phyloP scores from a whole-genome alignment of 2,797 vertebrate species.

The Spinibarbus caldwelli region DNA sequence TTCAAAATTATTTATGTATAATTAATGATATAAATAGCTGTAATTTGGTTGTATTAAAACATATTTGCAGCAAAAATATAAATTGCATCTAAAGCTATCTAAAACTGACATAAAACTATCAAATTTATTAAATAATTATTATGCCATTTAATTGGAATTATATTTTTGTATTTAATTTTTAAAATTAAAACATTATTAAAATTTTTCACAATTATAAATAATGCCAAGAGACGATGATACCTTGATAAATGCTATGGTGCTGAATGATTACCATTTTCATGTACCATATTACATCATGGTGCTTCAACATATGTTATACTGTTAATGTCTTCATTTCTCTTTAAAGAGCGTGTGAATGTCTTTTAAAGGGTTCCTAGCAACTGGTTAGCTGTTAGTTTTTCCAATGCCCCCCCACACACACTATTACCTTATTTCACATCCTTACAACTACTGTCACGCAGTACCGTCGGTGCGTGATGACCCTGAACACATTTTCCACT shows the following conservation, averaged over 20 bases:
- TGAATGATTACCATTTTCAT: not conserved
- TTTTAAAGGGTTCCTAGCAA: not conserved
- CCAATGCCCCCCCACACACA: not conserved
- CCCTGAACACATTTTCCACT: constrained; percentile 31
- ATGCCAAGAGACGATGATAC: not conserved
- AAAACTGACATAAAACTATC: no score
- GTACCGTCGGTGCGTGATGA: constrained; percentile 2
- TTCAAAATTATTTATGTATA: no score
- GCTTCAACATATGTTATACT: not conserved
- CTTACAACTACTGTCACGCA: constrained; percentile 16
- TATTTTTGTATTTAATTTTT: not conserved
- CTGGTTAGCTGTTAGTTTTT: not conserved
- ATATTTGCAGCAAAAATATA: not conserved
- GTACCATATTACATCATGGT: not conserved
- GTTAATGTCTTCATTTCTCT: not conserved
- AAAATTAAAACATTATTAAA: not conserved
- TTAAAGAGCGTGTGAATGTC: not conserved
- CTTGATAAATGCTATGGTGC: not conserved
- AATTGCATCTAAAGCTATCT: no score
- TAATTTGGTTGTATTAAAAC: not conserved
- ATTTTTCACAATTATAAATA: not conserved
- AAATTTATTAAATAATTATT: not conserved
- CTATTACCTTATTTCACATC: constrained; percentile 21
- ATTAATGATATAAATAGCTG: not conserved
- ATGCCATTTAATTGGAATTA: not conserved